A percentile compares a stretch with the other conserved stretches of the same genome.
Conservation (phyloP, 1,140 invertebrate genomes). For the Calephelis virginiensis region DNA sequence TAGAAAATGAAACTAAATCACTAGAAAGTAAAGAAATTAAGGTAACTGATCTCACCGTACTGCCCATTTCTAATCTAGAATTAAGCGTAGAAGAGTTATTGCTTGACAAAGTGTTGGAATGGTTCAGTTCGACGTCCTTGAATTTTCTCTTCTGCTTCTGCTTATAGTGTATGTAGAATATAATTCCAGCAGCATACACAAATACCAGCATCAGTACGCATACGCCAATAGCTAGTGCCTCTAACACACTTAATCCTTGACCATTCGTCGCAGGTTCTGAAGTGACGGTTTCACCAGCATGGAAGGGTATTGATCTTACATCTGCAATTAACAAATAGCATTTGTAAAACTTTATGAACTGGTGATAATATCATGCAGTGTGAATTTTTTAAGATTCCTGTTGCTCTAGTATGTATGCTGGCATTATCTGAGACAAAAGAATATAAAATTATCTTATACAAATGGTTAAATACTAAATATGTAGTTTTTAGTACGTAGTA, state of each 20-base stretch:
- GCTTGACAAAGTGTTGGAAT: constrained; percentile 48
- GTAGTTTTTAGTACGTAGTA: no score
- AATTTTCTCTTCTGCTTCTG: constrained; percentile 57
- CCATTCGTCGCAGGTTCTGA: constrained; percentile 46
- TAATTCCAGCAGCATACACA: constrained; percentile 67
- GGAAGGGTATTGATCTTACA: constrained; percentile 68
- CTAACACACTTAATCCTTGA: constrained; percentile 62
- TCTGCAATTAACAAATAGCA: constrained; percentile 43
- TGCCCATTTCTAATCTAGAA: constrained; percentile 60
- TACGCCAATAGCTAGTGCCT: constrained; percentile 63
- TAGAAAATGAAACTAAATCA: constrained; percentile 3
- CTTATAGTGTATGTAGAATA: constrained; percentile 69
- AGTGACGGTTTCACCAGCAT: constrained; percentile 60
- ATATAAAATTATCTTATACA: no score
- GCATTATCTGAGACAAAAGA: no score
- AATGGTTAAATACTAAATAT: no score
- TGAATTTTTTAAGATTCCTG: no score
- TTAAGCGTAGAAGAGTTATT: constrained; percentile 59
- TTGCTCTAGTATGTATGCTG: no score
- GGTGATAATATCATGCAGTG: no score
- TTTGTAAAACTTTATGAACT: neutral
- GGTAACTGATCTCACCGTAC: constrained; percentile 48
- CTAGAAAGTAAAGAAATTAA: neutral
- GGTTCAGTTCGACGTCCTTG: constrained; percentile 59
- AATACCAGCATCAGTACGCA: constrained; percentile 66